Percentiles rank a stretch among this genome's conserved stretches.
phyloP scores from a whole-genome alignment of 92 coral and sea anemone species.

The Phymanthus crucifer region DNA sequence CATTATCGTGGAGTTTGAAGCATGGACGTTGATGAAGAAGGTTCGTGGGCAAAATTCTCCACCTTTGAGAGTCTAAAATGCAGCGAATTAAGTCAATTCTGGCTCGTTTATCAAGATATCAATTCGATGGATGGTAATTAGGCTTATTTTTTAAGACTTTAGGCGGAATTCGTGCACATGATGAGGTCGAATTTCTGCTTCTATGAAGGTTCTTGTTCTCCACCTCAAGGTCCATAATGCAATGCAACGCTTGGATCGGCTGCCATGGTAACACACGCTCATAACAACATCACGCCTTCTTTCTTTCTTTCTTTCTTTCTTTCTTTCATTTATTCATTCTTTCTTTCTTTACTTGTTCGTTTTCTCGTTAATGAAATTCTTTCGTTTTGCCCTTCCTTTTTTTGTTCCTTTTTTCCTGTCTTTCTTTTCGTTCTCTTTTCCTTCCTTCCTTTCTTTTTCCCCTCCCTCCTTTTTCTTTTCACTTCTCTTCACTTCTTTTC shows the following conservation, averaged over 20 bases:
- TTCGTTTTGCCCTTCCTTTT: no score
- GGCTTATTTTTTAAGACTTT: not conserved
- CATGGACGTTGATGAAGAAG: no score
- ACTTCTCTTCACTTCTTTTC: no score
- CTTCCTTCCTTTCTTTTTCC: no score
- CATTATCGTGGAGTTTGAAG: not conserved
- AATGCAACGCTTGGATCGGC: slow-evolving; percentile 41
- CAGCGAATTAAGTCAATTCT: not conserved
- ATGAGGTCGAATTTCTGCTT: not conserved
- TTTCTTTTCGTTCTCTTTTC: no score
- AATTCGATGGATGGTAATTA: not conserved
- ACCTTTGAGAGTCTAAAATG: not conserved
- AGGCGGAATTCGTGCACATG: not conserved
- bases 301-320: no score
- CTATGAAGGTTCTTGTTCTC: slow-evolving; percentile 29
- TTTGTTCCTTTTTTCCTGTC: no score
- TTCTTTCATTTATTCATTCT: no score
- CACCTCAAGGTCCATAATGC: slow-evolving; percentile 49
- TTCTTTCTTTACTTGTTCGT: no score
- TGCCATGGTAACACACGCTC: slow-evolving; percentile 13
- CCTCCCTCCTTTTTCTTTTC: no score
- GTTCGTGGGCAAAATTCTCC: not conserved
- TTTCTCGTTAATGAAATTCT: no score
- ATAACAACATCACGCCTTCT: slow-evolving; percentile 2
- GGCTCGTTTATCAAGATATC: not conserved